Base-by-base conservation (phyloP, 2,113 vertebrate genomes). In the Sturnira hondurensis region DNA sequence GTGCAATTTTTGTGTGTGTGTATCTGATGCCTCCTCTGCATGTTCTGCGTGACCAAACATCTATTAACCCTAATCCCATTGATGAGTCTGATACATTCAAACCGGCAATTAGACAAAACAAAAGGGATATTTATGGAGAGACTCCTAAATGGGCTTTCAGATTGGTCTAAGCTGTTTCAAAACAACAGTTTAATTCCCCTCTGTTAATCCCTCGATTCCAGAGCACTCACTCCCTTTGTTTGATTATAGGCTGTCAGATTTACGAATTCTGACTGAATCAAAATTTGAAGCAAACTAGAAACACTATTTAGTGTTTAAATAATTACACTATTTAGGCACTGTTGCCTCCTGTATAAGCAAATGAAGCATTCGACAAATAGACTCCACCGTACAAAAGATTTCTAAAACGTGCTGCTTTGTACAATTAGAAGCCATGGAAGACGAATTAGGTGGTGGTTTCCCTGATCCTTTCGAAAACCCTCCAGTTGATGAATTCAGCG, bases 1-100 rank as follows among this genome's bases (percentile, higher is more conserved):
- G 98, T 98, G 98, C 98, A 98, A 98, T 99, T 98, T 99, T 98
- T 98, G 89, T 97, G 97, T 98, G 97, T 97, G 97, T 97, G 97
- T 99, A 99, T 99, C 98, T 99, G 98, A 99, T 99, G 98, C 98
- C 98, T 99, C 98, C 98, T 98, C 98, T 98, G 98, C 98, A 98
- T 98, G 98, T 98, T 99, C 98, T 98, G 98, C 98, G 97, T 99
- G 99, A 99, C 99, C 99, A 99, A 99, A 99, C 99, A 99, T 99
- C 98, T 99, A 99, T 99, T 99, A 99, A 98, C 98, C 99, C 98
- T 99, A 98, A 99, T 99, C 98, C 98, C 98, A 98, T 98, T 99
- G 98, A 99, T 98, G 98, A 99, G 98, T 98, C 98, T 98, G 98
- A 99, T 99, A 98, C 98, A 99, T 98, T 98, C 98, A 99, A 99